Base-by-base conservation (phyloP, 2,888 invertebrate species). In the Zygaena filipendulae region DNA sequence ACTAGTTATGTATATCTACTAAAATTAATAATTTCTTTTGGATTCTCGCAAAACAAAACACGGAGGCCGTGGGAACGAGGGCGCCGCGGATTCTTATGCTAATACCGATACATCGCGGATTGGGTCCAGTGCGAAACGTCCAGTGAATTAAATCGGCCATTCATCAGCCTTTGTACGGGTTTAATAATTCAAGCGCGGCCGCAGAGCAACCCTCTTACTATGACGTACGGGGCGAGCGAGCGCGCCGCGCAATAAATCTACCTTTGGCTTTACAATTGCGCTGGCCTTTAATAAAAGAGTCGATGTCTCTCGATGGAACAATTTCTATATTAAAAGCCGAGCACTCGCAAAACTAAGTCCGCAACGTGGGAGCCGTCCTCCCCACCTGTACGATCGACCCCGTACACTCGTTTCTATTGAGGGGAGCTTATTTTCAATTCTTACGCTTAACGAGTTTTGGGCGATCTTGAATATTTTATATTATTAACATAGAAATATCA, bases 41-140 rank as follows among this genome's bases (percentile, higher is more conserved):
- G n/a, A n/a, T n/a, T n/a, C n/a, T n/a, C n/a, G n/a, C 36, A 42
- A 61, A 60, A 60, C 55, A 56, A 55, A 35, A 36, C 39, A 43
- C 38, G 36, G 36, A 6, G 35, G 47, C 55, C 70, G 70, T 72
- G 74, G 57, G 71, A 74, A 72, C 36, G 48, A 49, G 48, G 63
- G 52, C 45, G 42, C 45, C 34, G 37, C 36, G 42, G 38, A 68
- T 68, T 72, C 62, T 67, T 68, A 75, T 75, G 75, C 44, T 57
- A 74, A 75, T 74, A 35, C 38, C 52, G 45, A 59, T 64, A 61
- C 57, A 54, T 67, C 59, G 67, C 68, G 42, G 68, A 67, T 70
- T 52, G 61, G 52, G 28, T 35, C 49, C 52, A 56, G 40, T 49
- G 52, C 54, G 40, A 51, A 49, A 48, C 45, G 44, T 50, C 44